phyloP scores from a whole-genome alignment of 2,888 invertebrate genomes.

The Pandemis heparana region DNA sequence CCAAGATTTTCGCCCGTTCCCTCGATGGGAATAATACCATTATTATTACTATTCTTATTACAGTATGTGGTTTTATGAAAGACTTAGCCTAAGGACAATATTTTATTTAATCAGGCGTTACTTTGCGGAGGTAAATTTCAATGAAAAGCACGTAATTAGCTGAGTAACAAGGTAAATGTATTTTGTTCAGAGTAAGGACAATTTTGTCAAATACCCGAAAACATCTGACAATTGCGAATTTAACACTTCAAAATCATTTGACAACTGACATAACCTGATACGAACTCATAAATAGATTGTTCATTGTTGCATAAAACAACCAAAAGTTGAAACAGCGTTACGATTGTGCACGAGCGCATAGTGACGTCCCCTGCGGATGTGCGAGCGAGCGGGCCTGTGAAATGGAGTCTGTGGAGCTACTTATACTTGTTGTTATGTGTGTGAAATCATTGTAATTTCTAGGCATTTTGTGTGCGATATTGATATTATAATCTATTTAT shows the following conservation, averaged over 20 bases:
- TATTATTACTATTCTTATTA: no score
- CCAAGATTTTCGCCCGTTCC: no score
- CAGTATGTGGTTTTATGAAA: no score
- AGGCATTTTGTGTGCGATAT: neutral
- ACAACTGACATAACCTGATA: neutral
- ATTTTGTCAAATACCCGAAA: neutral
- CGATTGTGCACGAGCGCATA: conserved; percentile 60
- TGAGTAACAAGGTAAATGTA: no score
- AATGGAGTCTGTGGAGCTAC: conserved; percentile 50
- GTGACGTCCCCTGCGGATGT: conserved; percentile 67
- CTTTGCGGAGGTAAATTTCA: no score
- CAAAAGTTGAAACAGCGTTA: conserved; percentile 50
- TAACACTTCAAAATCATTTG: neutral
- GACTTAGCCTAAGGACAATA: no score
- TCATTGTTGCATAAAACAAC: conserved; percentile 37
- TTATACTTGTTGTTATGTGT: neutral
- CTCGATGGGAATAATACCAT: no score
- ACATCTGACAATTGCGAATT: neutral
- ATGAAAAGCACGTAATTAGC: no score
- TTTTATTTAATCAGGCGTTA: no score
- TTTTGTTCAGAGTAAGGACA: neutral
- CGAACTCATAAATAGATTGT: conserved; percentile 23
- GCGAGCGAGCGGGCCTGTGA: conserved; percentile 65
- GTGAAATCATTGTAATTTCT: neutral
- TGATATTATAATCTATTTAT: no score